Percentiles rank a stretch among this genome's conserved stretches.
Evolutionary conservation across 2,888 invertebrate genomes (phyloP).

Genomic region (Phytoseiulus persimilis): DNA sequence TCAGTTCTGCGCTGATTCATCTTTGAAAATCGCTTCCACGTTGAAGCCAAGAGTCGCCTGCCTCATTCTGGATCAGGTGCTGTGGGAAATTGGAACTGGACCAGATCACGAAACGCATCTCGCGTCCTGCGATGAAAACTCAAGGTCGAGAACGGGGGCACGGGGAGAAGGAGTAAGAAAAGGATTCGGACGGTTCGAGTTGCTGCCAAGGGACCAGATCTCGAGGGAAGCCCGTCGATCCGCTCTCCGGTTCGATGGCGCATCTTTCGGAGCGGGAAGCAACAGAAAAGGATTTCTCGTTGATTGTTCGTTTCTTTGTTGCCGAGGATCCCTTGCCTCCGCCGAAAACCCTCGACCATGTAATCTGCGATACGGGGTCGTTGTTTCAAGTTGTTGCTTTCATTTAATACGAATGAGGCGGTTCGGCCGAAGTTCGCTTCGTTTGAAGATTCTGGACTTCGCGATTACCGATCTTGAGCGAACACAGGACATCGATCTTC

Average conservation of each 20-base stretch:
- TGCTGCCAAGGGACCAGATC: too few species aligned
- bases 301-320: neutral
- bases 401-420: neutral
- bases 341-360: neutral
- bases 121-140: too few species aligned
- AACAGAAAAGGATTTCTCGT: neutral
- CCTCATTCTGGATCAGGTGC: too few species aligned
- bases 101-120: too few species aligned
- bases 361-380: neutral
- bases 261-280: neutral
- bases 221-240: too few species aligned
- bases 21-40: too few species aligned
- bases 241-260: neutral
- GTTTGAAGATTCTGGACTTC: neutral
- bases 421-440: neutral
- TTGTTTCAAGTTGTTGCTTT: neutral
- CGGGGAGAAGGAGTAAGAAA: too few species aligned
- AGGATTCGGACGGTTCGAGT: too few species aligned
- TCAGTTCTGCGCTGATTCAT: too few species aligned
- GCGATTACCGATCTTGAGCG: neutral
- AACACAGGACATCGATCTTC: neutral
- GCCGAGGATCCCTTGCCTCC: neutral
- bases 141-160: too few species aligned
- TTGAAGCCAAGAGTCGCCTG: too few species aligned
- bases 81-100: too few species aligned